Conservation (phyloP, 2,113 vertebrate species). For the Rhinoderma darwinii region DNA sequence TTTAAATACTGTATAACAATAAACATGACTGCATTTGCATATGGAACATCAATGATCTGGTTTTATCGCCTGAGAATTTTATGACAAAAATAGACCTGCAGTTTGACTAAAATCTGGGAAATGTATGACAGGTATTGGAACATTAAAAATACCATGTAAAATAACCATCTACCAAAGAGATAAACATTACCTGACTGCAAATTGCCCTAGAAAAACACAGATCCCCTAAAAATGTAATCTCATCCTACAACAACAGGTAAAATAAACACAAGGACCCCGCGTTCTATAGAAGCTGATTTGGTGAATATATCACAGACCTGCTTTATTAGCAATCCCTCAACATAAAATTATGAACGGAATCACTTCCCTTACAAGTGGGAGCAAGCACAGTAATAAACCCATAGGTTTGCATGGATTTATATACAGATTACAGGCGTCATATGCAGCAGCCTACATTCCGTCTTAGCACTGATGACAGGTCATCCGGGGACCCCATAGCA, state of each 20-base stretch:
- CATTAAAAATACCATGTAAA: conserved; percentile 17
- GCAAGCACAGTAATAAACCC: background rate
- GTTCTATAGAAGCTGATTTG: background rate
- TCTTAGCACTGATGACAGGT: background rate
- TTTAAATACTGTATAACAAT: background rate
- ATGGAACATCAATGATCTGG: background rate
- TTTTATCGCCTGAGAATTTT: background rate
- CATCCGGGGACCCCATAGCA: no score
- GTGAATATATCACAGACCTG: background rate
- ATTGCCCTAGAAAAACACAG: background rate
- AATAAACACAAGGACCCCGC: background rate
- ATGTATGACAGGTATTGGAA: conserved; percentile 11
- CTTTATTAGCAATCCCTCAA: background rate
- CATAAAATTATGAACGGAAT: background rate
- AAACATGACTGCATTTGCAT: background rate
- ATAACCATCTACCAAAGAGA: conserved; percentile 7
- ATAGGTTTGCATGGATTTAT: background rate
- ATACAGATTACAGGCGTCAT: background rate
- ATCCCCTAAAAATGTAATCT: background rate
- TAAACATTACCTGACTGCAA: background rate
- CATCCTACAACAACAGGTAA: background rate
- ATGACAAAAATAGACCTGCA: background rate
- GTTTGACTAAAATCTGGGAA: background rate
- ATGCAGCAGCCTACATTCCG: background rate
- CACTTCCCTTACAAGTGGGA: background rate